Evolutionary conservation across 2,797 vertebrate genomes (phyloP).

Genomic region (Xerus rutilus): DNA sequence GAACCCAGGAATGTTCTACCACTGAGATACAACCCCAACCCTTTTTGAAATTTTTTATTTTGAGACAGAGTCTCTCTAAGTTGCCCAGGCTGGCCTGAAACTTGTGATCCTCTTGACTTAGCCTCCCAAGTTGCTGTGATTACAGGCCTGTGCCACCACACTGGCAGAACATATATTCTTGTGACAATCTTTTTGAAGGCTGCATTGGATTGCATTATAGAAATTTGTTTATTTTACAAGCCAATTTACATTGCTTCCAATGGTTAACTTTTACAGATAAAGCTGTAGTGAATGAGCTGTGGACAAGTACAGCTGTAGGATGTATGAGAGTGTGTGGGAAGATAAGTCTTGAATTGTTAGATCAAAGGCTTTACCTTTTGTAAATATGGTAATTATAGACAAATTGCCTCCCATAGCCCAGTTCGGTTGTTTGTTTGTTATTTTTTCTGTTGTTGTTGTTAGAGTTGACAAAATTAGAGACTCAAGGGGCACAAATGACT

Average conservation of each 20-base stretch:
- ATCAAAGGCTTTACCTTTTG: not conserved
- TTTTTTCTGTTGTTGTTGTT: no score
- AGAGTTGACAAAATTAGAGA: conserved; percentile 15
- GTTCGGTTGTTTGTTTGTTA: not conserved
- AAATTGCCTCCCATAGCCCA: not conserved
- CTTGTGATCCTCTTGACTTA: not conserved
- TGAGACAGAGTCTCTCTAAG: not conserved
- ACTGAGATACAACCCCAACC: not conserved
- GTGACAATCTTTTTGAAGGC: not conserved
- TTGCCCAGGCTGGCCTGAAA: not conserved
- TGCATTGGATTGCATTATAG: not conserved
- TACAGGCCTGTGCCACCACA: not conserved
- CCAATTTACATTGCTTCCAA: not conserved
- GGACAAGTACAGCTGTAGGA: not conserved
- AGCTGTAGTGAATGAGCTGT: not conserved
- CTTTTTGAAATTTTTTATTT: not conserved
- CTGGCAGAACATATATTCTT: not conserved
- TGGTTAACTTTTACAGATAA: not conserved
- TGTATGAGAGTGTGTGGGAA: not conserved
- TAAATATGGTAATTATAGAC: not conserved
- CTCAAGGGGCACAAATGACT: not conserved
- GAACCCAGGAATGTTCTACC: not conserved
- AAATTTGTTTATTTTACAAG: conserved; percentile 35
- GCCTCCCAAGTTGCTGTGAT: not conserved
- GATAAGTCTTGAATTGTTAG: conserved; percentile 22